A percentile compares a stretch with the other conserved stretches of the same genome.
These are phyloP conservation scores for Zaprionus vittiger DNA, from an alignment of 1,140 invertebrate species.

Conservation along the genomic window DNA sequence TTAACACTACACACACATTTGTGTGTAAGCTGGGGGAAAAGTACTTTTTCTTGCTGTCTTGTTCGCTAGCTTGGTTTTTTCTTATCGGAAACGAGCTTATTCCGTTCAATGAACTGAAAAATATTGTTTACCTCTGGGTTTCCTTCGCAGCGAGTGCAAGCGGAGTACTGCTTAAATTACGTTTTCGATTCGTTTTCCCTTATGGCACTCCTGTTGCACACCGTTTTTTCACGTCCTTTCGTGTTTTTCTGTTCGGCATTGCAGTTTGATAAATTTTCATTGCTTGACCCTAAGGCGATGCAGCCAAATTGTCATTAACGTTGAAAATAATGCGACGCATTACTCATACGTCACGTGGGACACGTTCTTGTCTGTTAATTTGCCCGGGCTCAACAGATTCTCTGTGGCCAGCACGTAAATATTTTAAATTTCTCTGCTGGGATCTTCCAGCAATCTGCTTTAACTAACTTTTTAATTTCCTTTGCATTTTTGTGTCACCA, in stretches of 20 bases:
- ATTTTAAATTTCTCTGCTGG: slow-evolving; percentile 18
- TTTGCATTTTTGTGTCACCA: slow-evolving; percentile 56
- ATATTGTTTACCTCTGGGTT: slow-evolving; percentile 78
- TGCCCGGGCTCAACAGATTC: slow-evolving; percentile 5
- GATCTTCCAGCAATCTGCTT: slow-evolving; percentile 9
- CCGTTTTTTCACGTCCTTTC: background rate
- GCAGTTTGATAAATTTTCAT: slow-evolving; percentile 66
- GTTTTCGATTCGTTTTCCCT: slow-evolving; percentile 44
- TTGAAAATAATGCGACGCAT: slow-evolving; percentile 8
- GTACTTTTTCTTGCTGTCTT: slow-evolving; percentile 47
- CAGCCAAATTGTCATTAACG: slow-evolving; percentile 54
- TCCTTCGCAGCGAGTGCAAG: slow-evolving; percentile 30
- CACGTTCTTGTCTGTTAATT: background rate
- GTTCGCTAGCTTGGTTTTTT: slow-evolving; percentile 45
- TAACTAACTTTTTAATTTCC: slow-evolving; percentile 52
- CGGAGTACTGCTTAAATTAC: slow-evolving; percentile 43
- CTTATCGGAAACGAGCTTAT: slow-evolving; percentile 82
- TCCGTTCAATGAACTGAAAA: slow-evolving; percentile 81
- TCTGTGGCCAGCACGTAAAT: slow-evolving; percentile 8
- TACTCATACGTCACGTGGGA: slow-evolving; percentile 9
- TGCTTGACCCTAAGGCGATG: slow-evolving; percentile 6
- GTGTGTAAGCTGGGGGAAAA: slow-evolving; percentile 35
- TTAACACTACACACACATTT: slow-evolving; percentile 13
- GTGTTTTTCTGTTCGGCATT: slow-evolving; percentile 23
- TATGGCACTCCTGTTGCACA: slow-evolving; percentile 33